phyloP scores from a whole-genome alignment of 2,888 invertebrate species.

The Tipula helvola region DNA sequence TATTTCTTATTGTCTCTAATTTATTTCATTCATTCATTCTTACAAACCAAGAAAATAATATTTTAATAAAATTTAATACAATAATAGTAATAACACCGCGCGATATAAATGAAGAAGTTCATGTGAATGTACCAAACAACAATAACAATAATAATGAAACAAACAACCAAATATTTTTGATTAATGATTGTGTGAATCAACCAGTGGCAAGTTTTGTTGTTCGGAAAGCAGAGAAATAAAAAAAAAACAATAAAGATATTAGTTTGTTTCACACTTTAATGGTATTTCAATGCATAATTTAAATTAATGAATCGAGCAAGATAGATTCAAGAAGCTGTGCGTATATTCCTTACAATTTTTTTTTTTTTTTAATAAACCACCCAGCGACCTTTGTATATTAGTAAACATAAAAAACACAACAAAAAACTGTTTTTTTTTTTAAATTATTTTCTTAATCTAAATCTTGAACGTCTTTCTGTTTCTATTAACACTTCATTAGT shows the following conservation, averaged over 20 bases:
- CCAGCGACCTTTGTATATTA: not conserved
- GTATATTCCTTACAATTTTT: not conserved
- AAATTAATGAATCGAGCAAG: not conserved
- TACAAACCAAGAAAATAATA: not conserved
- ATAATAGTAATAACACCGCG: not conserved
- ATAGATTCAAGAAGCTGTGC: not conserved
- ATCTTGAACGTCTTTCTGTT: not conserved
- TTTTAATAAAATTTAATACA: too few relatives aligned
- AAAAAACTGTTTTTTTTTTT: not conserved
- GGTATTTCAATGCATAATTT: not conserved
- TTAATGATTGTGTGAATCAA: slow-evolving; percentile 4
- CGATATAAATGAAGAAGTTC: not conserved
- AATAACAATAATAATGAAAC: not conserved
- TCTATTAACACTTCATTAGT: slow-evolving; percentile 4
- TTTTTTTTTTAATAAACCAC: not conserved
- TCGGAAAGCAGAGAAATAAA: not conserved
- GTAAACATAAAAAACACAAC: not conserved
- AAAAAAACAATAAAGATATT: not conserved
- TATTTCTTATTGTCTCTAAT: not conserved
- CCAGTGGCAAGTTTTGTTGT: not conserved
- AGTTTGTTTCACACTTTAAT: not conserved
- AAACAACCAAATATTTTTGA: not conserved
- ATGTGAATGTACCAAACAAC: not conserved
- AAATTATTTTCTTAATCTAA: not conserved
- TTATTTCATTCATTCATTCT: not conserved